Base-by-base conservation (phyloP, 2,888 invertebrate genomes). In the Tiphia femorata region DNA sequence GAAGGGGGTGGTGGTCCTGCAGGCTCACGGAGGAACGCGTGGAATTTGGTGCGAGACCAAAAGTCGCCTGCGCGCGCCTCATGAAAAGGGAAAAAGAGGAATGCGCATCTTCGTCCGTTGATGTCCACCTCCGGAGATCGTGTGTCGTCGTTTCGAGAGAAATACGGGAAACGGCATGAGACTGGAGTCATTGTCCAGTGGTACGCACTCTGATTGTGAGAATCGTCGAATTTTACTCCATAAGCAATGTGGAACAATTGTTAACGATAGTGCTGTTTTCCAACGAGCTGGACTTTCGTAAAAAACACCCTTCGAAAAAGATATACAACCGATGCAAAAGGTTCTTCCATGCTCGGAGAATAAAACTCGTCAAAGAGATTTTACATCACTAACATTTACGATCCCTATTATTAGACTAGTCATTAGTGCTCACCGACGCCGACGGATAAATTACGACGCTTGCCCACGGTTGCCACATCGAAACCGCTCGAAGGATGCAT, bases 381-480 rank as follows among this genome's bases (percentile, higher is more conserved):
- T 10, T 27, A 7, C 27, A 7, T 10, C 6, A 10, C 27, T 27
- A 5, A 7, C n/a, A n/a, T n/a, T n/a, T n/a, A n/a, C 51, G 49
- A 27, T 55, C 58, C 61, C 68, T 64, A 54, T 62, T 64, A 68
- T 68, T 61, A 64, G n/a, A n/a, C n/a, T n/a, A n/a, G 64, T 68
- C 67, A 68, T 67, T 67, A 67, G 64, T 67, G 64, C 44, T 50
- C 42, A 48, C 51, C 49, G 47, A 50, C 57, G 49, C 51, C 49
- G 47, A 50, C 57, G 41, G 62, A 61, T 64, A 58, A 68, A 68
- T 68, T 58, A 63, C 51, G n/a, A 52, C 37, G 12, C 30, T 37
- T 30, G 51, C 49, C 43, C 47, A 25, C 29, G 49, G 57, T 48
- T 48, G 16, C 50, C 21, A 38, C 12, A 16, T 38, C 38, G 16